These are phyloP conservation scores for Grantiella picta DNA, from an alignment of 2,113 vertebrate genomes.

Conservation along the genomic window DNA sequence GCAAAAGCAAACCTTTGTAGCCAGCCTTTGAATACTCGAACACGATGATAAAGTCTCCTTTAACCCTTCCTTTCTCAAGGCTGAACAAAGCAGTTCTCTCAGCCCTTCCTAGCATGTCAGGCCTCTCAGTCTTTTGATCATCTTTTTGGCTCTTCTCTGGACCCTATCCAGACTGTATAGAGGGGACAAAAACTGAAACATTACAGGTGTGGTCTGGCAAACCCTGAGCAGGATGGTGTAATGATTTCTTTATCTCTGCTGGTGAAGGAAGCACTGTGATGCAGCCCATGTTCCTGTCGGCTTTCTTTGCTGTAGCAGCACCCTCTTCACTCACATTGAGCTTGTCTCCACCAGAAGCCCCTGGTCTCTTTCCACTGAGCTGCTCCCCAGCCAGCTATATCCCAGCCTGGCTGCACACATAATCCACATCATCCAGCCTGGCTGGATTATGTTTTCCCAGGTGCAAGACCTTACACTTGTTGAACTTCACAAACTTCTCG, in stretches of 20 bases:
- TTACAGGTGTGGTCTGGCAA: neutral
- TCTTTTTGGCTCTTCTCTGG: neutral
- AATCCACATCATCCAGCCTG: too few species aligned
- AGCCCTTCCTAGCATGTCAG: neutral
- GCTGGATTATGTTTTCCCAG: neutral
- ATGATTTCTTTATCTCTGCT: neutral
- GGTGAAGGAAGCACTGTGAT: neutral
- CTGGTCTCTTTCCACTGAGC: neutral
- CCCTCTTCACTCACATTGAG: neutral
- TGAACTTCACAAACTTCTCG: neutral
- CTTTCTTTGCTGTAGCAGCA: neutral
- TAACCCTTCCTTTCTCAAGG: neutral
- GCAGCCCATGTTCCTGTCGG: neutral
- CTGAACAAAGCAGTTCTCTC: neutral
- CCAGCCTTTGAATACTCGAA: neutral
- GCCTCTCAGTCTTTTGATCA: neutral
- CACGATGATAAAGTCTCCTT: neutral
- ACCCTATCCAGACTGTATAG: neutral
- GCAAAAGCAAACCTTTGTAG: neutral
- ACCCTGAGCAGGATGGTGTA: neutral
- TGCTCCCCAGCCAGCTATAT: neutral
- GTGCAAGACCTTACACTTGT: neutral
- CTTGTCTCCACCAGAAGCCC: neutral
- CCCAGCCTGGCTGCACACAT: neutral
- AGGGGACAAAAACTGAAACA: neutral